Percentiles rank a stretch among this genome's conserved stretches.
phyloP scores from a whole-genome alignment of 2,113 vertebrate species.

The Hirundichthys speculiger region DNA sequence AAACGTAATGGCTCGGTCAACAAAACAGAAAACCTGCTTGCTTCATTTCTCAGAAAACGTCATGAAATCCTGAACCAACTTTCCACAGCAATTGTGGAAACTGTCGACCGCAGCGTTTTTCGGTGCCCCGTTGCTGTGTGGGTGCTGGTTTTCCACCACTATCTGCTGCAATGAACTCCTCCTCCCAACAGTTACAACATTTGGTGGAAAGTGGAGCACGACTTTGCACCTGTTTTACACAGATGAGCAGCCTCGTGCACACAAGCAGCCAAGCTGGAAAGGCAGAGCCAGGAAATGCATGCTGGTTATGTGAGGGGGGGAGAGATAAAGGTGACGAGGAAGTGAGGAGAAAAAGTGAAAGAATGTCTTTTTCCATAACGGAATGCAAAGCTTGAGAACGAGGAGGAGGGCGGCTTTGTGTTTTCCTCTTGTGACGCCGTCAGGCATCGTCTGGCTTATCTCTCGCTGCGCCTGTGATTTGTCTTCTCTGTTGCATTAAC shows the following conservation, averaged over 20 bases:
- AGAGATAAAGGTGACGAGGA: slow-evolving; percentile 26
- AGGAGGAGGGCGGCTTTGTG: neutral
- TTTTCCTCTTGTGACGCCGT: no score
- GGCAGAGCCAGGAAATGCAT: slow-evolving; percentile 29
- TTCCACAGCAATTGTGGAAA: slow-evolving; percentile 22
- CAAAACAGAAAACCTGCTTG: neutral
- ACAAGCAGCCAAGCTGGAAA: neutral
- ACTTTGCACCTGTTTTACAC: slow-evolving; percentile 35
- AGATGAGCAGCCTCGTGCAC: neutral
- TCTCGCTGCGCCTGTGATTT: slow-evolving; percentile 6
- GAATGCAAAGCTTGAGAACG: neutral
- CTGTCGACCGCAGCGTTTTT: slow-evolving; percentile 18
- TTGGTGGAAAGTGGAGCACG: slow-evolving; percentile 41
- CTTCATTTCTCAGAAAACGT: slow-evolving; percentile 23
- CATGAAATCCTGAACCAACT: neutral
- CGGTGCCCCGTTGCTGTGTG: neutral
- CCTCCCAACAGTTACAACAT: neutral
- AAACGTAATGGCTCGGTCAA: neutral
- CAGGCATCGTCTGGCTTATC: slow-evolving; percentile 11
- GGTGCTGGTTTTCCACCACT: slow-evolving; percentile 23
- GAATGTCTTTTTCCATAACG: neutral
- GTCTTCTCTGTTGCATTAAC: slow-evolving; percentile 19
- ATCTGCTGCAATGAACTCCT: slow-evolving; percentile 9
- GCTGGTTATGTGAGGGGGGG: neutral
- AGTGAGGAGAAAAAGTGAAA: neutral